Base-by-base conservation (phyloP, 2,797 vertebrate genomes). In the Cryptoblepharus egeriae region DNA sequence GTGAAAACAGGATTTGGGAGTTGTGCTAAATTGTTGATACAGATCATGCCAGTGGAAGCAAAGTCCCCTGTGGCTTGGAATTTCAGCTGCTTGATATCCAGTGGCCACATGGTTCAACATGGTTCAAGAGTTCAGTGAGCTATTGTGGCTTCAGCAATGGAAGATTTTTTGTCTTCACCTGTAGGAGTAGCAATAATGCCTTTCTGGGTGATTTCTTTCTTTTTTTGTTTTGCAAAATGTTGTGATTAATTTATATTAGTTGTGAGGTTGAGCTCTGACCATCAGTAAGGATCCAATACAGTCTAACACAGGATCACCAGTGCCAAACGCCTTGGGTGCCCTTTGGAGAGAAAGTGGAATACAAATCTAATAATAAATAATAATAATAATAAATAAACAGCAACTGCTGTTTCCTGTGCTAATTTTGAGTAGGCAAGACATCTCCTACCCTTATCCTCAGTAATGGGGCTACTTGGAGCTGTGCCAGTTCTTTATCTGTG, bases 41-140 rank as follows among this genome's bases (percentile, higher is more conserved):
- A 35, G 69, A 42, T 69, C 42, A 57, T n/a, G 24, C 35, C 58
- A 49, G 39, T 24, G 13, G 61, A 74, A 65, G 39, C 57, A n/a
- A 45, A 77, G 30, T 68, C 30, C 30, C 28, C 15, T 10, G 28
- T 72, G 39, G 5, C 61, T 49, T 60, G 60, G 55, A 52, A 77
- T 78, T 82, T 74, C 60, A 42, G 32, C 57, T 85, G 11, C 37
- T 81, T 77, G 39, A 22, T 60, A 81, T 49, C 42, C 9, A 18
- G 69, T 49, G 71, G 69, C 32, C 28, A 74, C 35, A 61, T 72
- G 60, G 28, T 75, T 16, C 26, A 76, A 24, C 22, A n/a, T 37
- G 72, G 1, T 37, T 49, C 24, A 22, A 58, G 32, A 81, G 45
- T 71, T 63, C 75, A 52, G 5, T 32, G 12, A 67, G 22, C 35